Evolutionary conservation across 2,113 vertebrate species (phyloP), one percentile per base, ranked within the genome.

Genomic region (Merops nubicus): DNA sequence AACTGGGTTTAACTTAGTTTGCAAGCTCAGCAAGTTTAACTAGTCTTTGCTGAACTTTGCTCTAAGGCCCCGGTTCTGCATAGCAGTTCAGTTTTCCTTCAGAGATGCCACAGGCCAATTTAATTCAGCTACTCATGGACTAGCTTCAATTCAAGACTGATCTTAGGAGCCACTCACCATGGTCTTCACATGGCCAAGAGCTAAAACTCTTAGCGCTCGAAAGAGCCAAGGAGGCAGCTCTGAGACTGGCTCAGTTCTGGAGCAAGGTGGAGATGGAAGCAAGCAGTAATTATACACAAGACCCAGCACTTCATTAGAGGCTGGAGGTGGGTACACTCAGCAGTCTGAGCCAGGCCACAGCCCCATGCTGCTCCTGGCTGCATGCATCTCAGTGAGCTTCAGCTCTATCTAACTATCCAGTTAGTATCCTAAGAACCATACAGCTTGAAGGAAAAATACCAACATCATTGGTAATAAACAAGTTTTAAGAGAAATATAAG

Each of bases 191-290:
- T 1, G 1, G 57, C 20, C 8, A 15, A 92, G 23, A 85, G 65
- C 16, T 51, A 40, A 31, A 67, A 48, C 26, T 53, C 17, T 0
- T 23, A 59, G 51, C 23, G 43, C 20, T 18, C 1, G 0, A 38
- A 78, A 91, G 25, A n/a, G 40, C 25, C 45, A 47, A 65, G 31
- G 31, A 83, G 28, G 22, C 21, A 53, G 18, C 63, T 67, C 29
- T 10, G 34, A 69, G 75, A 40, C 28, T 1, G 0, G 54, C 38
- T 73, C 15, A 22, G 25, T 34, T 77, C 60, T 29, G 20, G 5
- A 56, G 9, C 1, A 19, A 31, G 28, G 18, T 22, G 10, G 3
- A 20, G 67, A 33, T 38, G 51, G 33, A 15, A 79, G 18, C 15
- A 83, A 67, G 68, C 31, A 57, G 36, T 19, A 42, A 69, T 31